Conservation (phyloP, 2,797 vertebrate genomes). For the Anas flavirostris region DNA sequence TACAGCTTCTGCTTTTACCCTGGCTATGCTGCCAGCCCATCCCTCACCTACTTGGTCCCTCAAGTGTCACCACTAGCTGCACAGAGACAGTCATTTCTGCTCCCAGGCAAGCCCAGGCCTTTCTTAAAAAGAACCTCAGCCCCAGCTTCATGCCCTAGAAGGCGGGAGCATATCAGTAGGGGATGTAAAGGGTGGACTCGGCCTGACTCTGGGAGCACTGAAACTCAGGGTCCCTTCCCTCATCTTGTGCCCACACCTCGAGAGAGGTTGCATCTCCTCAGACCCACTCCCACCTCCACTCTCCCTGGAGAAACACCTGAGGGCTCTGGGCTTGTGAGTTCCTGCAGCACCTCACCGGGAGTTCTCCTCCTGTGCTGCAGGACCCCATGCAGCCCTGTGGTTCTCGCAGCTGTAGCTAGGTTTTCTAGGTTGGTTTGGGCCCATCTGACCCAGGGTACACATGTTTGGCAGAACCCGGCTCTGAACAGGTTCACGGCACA, state of each 20-base stretch:
- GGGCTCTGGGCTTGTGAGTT: background rate
- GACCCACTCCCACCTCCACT: background rate
- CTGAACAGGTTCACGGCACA: conserved; percentile 30
- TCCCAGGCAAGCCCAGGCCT: background rate
- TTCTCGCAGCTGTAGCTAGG: background rate
- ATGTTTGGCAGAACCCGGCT: conserved; percentile 49
- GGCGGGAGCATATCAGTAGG: background rate
- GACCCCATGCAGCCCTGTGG: background rate
- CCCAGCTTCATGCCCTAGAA: background rate
- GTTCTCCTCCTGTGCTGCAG: background rate
- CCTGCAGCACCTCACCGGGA: background rate
- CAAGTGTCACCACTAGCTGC: background rate
- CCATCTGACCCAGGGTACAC: background rate
- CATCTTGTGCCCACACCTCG: background rate
- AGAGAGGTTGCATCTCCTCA: background rate
- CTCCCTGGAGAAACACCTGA: accelerated
- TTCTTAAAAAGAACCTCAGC: background rate
- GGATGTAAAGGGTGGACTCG: no score
- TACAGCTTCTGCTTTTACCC: background rate
- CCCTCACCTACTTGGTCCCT: background rate
- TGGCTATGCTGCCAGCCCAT: background rate
- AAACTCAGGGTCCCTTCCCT: background rate
- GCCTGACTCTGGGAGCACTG: background rate
- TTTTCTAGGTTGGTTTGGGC: background rate
- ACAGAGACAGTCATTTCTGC: background rate